Percentiles rank a stretch among this genome's conserved stretches.
Evolutionary conservation across 2,113 vertebrate genomes (phyloP).

Genomic region (Helogale parvula): DNA sequence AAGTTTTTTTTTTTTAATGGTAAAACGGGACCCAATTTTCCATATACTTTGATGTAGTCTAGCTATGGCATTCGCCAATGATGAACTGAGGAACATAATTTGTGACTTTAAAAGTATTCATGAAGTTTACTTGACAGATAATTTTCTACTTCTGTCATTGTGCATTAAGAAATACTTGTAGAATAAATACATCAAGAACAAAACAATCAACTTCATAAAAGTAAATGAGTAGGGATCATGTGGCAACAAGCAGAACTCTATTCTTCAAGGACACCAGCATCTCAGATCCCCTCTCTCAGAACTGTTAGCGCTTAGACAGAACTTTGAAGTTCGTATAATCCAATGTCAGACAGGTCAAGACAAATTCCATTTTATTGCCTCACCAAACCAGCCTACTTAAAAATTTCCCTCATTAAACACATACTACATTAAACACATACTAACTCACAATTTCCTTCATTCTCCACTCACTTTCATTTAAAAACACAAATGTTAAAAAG

Average conservation of each 20-base stretch:
- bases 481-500: background rate
- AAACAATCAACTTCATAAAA: background rate
- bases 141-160: background rate
- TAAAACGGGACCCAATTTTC: slow-evolving; percentile 3
- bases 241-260: background rate
- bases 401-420: background rate
- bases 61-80: background rate
- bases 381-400: background rate
- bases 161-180: background rate
- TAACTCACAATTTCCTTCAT: background rate
- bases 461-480: background rate
- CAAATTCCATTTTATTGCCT: background rate
- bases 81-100: background rate
- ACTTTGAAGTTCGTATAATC: background rate
- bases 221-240: background rate
- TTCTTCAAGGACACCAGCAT: background rate
- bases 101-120: background rate
- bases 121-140: background rate
- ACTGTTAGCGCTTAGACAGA: background rate
- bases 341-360: background rate
- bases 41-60: background rate
- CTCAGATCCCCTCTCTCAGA: background rate
- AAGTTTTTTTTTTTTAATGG: background rate
- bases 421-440: background rate
- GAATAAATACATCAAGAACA: background rate